Base-by-base conservation (phyloP, 2,113 vertebrate species). In the Sorex fumeus region DNA sequence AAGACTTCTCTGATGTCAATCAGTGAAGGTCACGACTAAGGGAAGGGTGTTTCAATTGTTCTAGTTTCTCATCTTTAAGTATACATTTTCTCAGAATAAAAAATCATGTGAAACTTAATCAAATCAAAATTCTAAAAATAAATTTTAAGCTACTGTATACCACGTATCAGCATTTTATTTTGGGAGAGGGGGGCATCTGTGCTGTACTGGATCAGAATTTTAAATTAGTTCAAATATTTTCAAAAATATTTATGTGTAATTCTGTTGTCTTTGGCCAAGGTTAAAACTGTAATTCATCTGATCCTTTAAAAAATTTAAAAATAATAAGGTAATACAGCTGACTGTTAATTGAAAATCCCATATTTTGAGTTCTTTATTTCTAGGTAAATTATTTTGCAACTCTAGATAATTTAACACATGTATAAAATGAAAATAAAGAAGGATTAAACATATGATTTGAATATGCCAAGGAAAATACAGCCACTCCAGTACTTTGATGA, bases 81-180 rank as follows among this genome's bases (percentile, higher is more conserved):
- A 87, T 87, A 76, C 53, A 8, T 23, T 78, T 74, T 78, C 36
- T 23, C 3, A 87, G 53, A 91, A 80, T 84, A 87, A 43, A 84
- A 80, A 15, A 60, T 87, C 53, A 25, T 34, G 71, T 62, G 45
- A 84, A 91, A 50, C 3, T 28, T 87, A 62, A 76, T 76, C 18
- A 91, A 88, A 87, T 77, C 8, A 77, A 90, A 50, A 3, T 87
- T 23, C 5, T 6, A 40, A 91, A 91, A 60, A 74, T 75, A 74
- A 53, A 19, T 43, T 86, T 57, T 72, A 25, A 82, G 18, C 32
- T 30, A 79, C 13, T 70, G 13, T 79, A 74, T 43, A 60, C 4
- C 1, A 25, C 50, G 6, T 27, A 32, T 40, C 32, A 60, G 21
- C 34, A 53, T 72, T 87, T 83, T 84, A 36, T 43, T 79, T 69